These are phyloP conservation scores for Drepana falcataria DNA, from an alignment of 2,888 invertebrate genomes.

Conservation along the genomic window DNA sequence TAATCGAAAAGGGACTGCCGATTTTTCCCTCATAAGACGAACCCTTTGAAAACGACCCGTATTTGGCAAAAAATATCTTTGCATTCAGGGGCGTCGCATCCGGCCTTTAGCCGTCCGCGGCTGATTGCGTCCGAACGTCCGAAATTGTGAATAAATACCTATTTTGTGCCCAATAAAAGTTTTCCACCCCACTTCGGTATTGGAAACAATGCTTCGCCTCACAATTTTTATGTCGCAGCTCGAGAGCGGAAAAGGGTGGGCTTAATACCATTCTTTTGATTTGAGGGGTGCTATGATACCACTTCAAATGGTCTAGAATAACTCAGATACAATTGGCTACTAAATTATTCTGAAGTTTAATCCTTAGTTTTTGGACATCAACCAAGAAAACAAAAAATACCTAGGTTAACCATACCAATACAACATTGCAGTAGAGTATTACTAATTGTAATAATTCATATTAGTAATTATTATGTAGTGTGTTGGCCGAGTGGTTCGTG, in stretches of 20 bases:
- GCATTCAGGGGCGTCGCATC: slow-evolving; percentile 70
- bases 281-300: slow-evolving; percentile 68
- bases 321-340: no score
- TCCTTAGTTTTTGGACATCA: no score
- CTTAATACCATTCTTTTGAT: slow-evolving; percentile 69
- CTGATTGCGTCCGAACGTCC: slow-evolving; percentile 58
- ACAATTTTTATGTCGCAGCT: slow-evolving; percentile 60
- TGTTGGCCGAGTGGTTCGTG: no score
- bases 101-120: slow-evolving; percentile 49
- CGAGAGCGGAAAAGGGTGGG: slow-evolving; percentile 51
- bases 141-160: slow-evolving; percentile 62
- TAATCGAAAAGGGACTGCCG: slow-evolving; percentile 66
- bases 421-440: no score
- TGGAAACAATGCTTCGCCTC: slow-evolving; percentile 75
- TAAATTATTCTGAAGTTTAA: no score
- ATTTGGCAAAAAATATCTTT: slow-evolving; percentile 73
- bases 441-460: no score
- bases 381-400: no score
- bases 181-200: slow-evolving; percentile 62
- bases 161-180: slow-evolving; percentile 76
- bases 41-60: slow-evolving; percentile 71
- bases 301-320: slow-evolving; percentile 54
- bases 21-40: slow-evolving; percentile 62
- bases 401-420: no score
- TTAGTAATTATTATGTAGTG: no score